Evolutionary conservation across 1,140 invertebrate genomes (phyloP), one percentile per base, ranked within the genome.

Genomic region (Solenopsis fugax): DNA sequence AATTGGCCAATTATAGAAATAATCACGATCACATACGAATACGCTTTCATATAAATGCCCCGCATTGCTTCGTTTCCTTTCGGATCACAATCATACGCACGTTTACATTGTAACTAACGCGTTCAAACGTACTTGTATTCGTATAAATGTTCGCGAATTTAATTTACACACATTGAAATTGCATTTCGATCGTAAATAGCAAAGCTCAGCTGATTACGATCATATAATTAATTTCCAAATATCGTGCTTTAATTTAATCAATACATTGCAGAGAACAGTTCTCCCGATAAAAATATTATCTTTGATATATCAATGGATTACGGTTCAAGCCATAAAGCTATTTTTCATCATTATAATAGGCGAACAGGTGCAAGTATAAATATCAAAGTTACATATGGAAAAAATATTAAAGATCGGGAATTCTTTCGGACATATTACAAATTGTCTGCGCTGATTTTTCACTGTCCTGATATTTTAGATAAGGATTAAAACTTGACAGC

Each of bases 1-100:
- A 87, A 87, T 89, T 85, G 86, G 41, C 16, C 72, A 90, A 90
- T 89, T 85, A 52, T 50, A 69, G 87, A 80, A 88, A 76, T 82
- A 90, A 87, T 80, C 65, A 34, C 24, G 65, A 73, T 85, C 48
- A 48, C 60, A 48, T 29, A 45, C 12, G 21, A 24, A 5, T 5
- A 37, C 7, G n/a, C 1, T 37, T 13, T 45, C 18, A 69, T 67
- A 45, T 21, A 50, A 37, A 21, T 13, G 48, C 37, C 21, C 41
- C 18, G 75, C 45, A 34, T 24, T 50, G 21, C n/a, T 16, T n/a
- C 41, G 10, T 18, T 60, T n/a, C 37, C 64, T 72, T 58, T 72
- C 12, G 52, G 13, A n/a, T 54, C 52, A 41, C 67, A 73, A 82
- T 58, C 24, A 72, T 48, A 82, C 80, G 41, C 65, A 58, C 62